Evolutionary conservation across 2,888 invertebrate species (phyloP).

Genomic region (Dryocosmus kuriphilus): DNA sequence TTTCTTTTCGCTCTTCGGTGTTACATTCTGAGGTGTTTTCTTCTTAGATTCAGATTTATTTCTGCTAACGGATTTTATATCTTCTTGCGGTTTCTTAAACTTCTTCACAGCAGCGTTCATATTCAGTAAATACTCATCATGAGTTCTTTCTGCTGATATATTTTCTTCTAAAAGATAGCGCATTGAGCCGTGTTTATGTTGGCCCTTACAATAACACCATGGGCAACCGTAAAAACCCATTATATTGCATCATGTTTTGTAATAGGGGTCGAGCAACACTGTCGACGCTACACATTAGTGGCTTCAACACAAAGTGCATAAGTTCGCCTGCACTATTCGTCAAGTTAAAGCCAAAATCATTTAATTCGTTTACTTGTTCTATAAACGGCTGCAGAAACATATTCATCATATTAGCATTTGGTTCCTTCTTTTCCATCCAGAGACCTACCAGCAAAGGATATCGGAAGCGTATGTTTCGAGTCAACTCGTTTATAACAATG

Average conservation of each 20-base stretch:
- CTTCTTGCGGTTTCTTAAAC: background rate
- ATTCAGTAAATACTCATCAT: background rate
- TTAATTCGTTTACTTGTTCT: background rate
- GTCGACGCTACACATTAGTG: background rate
- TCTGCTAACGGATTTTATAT: background rate
- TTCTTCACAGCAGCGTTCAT: background rate
- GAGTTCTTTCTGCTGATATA: background rate
- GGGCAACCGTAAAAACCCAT: background rate
- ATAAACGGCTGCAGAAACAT: background rate
- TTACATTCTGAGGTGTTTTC: background rate
- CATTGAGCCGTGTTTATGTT: background rate
- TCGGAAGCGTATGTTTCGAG: background rate
- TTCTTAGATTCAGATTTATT: background rate
- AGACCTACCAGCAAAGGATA: background rate
- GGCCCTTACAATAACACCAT: background rate
- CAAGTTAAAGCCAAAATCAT: background rate
- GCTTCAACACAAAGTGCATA: background rate
- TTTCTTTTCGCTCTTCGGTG: background rate
- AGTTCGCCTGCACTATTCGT: background rate
- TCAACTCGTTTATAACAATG: background rate
- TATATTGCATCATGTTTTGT: background rate
- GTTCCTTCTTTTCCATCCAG: background rate
- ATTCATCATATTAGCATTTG: background rate
- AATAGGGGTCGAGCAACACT: background rate
- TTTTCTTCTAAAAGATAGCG: background rate